phyloP scores from a whole-genome alignment of 2,797 vertebrate genomes.

The Pseudotriccus pelzelni region DNA sequence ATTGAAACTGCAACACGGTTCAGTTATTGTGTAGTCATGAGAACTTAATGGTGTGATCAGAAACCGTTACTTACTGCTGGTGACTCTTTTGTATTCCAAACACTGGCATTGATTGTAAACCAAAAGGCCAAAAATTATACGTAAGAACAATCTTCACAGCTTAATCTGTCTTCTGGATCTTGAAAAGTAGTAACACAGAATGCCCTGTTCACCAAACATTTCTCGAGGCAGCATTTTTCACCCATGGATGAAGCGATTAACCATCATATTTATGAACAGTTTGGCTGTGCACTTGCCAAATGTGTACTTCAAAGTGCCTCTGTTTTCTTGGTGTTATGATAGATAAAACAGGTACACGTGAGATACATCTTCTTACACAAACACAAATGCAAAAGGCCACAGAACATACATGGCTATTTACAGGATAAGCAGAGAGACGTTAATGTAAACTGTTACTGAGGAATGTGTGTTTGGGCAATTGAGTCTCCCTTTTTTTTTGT shows the following conservation, averaged over 20 bases:
- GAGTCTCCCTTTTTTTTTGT: slow-evolving; percentile 33
- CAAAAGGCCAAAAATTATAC: background rate
- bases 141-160: background rate
- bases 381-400: background rate
- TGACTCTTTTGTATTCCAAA: background rate
- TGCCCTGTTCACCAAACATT: background rate
- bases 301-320: slow-evolving; percentile 27
- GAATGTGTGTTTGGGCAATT: slow-evolving; percentile 11
- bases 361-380: slow-evolving; percentile 24
- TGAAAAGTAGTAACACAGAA: background rate
- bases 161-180: background rate
- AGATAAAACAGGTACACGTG: slow-evolving; percentile 29
- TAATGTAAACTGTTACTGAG: slow-evolving; percentile 64
- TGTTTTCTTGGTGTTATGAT: slow-evolving; percentile 14
- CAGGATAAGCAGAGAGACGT: slow-evolving; percentile 15
- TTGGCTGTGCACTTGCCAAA: background rate
- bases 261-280: background rate
- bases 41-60: slow-evolving; percentile 24
- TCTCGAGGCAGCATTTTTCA: background rate
- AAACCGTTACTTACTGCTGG: background rate
- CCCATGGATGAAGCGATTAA: background rate
- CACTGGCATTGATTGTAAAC: background rate
- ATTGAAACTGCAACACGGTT: background rate
- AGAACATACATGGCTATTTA: background rate
- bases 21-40: background rate